Conservation (phyloP, 2,113 vertebrate genomes). For the Sclerurus mexicanus region DNA sequence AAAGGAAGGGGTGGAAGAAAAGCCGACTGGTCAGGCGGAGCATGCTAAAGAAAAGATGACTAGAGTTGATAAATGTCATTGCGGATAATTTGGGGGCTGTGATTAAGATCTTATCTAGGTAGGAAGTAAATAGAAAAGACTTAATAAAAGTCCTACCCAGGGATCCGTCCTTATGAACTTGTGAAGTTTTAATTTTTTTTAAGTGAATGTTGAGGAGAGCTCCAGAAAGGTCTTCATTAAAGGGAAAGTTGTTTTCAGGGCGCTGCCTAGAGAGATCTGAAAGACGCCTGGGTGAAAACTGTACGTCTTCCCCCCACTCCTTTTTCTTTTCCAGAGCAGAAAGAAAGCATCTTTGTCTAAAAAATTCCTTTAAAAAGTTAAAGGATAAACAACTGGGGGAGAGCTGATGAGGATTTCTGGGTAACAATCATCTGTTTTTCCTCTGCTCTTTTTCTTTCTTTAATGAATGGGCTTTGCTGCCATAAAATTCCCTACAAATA, state of each 20-base stretch:
- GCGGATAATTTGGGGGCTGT: slow-evolving; percentile 84
- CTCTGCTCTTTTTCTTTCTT: neutral
- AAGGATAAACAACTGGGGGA: slow-evolving; percentile 31
- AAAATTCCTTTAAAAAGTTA: slow-evolving; percentile 39
- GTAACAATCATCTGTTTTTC: slow-evolving; percentile 28
- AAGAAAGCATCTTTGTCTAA: slow-evolving; percentile 60
- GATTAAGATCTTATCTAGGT: slow-evolving; percentile 92
- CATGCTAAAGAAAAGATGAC: slow-evolving; percentile 76
- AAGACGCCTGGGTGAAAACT: slow-evolving; percentile 31
- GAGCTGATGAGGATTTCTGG: neutral
- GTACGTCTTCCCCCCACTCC: neutral
- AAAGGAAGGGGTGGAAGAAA: slow-evolving; percentile 79
- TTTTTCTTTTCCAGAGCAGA: neutral
- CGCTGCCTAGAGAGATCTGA: slow-evolving; percentile 64
- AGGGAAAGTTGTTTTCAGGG: slow-evolving; percentile 66
- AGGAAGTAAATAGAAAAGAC: slow-evolving; percentile 85
- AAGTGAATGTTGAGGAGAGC: slow-evolving; percentile 34
- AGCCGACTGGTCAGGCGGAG: slow-evolving; percentile 76
- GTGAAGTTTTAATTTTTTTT: slow-evolving; percentile 52
- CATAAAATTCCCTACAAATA: slow-evolving; percentile 32
- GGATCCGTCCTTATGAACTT: slow-evolving; percentile 59
- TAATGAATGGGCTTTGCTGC: slow-evolving; percentile 32
- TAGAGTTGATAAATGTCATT: slow-evolving; percentile 85
- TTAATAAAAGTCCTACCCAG: slow-evolving; percentile 75
- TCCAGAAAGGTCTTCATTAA: slow-evolving; percentile 55